Base-by-base conservation (phyloP, 2,888 invertebrate genomes). In the Amiota minor region DNA sequence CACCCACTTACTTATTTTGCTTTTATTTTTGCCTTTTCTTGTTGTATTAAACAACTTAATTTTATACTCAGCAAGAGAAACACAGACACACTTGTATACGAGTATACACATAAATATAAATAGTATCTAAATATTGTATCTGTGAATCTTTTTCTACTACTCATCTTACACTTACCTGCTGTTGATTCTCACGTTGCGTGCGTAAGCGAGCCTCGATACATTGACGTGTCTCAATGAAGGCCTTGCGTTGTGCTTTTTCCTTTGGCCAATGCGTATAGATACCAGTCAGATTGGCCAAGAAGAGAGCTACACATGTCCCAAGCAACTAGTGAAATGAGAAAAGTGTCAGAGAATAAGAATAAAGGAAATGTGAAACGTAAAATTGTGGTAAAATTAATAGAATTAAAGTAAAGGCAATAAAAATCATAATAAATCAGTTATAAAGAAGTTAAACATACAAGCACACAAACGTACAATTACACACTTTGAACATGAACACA, bases 141-240 rank as follows among this genome's bases (percentile, higher is more conserved):
- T 35, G 4, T 1, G 35, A 6, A 35, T 35, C 35, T 35, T 35
- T 8, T 35, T 35, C 4, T 35, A 6, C 4, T 35, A 35, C 2
- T 4, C 18, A 56, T 46, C 46, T 46, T 10, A 10, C 88, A 20
- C 88, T 87, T 90, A 97, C 98, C 95, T 98, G 98, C 91, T 98
- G 96, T 88, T 97, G 97, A 90, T 98, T 98, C 90, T 97, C 97
- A 77, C 96, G 92, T 90, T 97, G 97, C 23, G 95, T 97, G 78
- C 94, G 95, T 62, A 98, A 92, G 45, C 98, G 92, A 0, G 97
- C 96, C 89, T 97, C 96, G 69, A 98, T 96, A 91, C 97, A 98
- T 89, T 96, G 95, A 64, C 97, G 91, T n/a, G 98, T 98, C 91
- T 98, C 98, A 53, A 97, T 92, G 91, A 98, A 98, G 8, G 97